Evolutionary conservation across 2,888 invertebrate genomes (phyloP).

Genomic region (Drosophila seclusa): DNA sequence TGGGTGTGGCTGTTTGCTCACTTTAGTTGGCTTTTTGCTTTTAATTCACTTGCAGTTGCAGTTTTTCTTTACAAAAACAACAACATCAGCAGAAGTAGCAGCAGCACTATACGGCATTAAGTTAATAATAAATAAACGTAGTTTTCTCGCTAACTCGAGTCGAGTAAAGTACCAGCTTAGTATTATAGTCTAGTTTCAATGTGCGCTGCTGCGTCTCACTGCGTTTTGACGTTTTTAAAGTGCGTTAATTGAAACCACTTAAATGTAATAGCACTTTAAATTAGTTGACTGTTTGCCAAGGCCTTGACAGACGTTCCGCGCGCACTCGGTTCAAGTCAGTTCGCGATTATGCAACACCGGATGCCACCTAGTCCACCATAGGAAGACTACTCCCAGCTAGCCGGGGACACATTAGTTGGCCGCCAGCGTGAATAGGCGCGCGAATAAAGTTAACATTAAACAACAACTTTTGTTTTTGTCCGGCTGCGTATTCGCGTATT

Average conservation of each 20-base stretch:
- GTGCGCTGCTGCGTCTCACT: background rate
- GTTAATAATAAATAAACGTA: conserved; percentile 74
- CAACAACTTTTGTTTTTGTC: conserved; percentile 14
- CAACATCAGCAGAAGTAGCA: conserved; percentile 5
- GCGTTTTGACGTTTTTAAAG: conserved; percentile 52
- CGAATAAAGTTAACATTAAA: conserved; percentile 13
- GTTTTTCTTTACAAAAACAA: conserved; percentile 51
- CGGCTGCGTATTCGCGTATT: conserved; percentile 25
- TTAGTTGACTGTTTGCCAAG: conserved; percentile 64
- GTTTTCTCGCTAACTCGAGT: conserved; percentile 58
- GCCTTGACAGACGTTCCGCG: conserved; percentile 24
- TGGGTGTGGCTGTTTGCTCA: conserved; percentile 55
- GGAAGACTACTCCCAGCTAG: conserved; percentile 6
- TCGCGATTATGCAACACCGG: conserved; percentile 51
- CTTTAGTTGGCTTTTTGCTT: conserved; percentile 64
- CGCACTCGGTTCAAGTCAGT: conserved; percentile 19
- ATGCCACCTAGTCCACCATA: conserved; percentile 17
- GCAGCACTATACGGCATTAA: conserved; percentile 62
- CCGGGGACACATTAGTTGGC: conserved; percentile 15
- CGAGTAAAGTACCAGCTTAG: background rate
- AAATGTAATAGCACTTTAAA: conserved; percentile 79
- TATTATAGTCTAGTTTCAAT: conserved; percentile 1
- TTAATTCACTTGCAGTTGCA: conserved; percentile 76
- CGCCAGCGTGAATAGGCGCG: conserved; percentile 3
- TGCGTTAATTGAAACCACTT: conserved; percentile 77